These are phyloP conservation scores for Parnassius apollo DNA, from an alignment of 2,888 invertebrate genomes.

Conservation along the genomic window DNA sequence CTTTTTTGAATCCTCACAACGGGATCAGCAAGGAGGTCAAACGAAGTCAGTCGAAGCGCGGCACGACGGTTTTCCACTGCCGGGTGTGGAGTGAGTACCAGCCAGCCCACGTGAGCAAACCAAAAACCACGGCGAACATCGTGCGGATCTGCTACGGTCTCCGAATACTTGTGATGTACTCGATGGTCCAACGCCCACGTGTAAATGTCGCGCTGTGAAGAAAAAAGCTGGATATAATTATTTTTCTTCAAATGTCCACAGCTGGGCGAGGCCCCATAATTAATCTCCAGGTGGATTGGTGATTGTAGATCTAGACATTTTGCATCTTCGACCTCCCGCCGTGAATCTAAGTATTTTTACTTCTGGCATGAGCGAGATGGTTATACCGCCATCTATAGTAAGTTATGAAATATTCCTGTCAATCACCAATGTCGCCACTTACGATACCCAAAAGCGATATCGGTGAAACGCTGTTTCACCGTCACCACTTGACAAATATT, in stretches of 20 bases:
- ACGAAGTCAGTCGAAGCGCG: slow-evolving; percentile 78
- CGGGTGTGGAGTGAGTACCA: slow-evolving; percentile 91
- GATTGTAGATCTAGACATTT: too few relatives aligned
- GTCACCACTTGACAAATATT: too few relatives aligned
- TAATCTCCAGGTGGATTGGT: too few relatives aligned
- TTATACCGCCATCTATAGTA: too few relatives aligned
- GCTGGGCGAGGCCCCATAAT: too few relatives aligned
- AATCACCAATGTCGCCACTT: too few relatives aligned
- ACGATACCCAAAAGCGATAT: too few relatives aligned
- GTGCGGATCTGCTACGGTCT: slow-evolving; percentile 92
- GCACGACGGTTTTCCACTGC: slow-evolving; percentile 85
- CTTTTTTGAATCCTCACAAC: slow-evolving; percentile 89
- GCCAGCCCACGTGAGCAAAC: slow-evolving; percentile 96
- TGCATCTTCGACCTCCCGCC: too few relatives aligned
- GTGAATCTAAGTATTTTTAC: too few relatives aligned
- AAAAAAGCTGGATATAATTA: slow-evolving; percentile 1
- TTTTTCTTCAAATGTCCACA: neutral
- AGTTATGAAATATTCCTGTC: too few relatives aligned
- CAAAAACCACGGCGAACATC: slow-evolving; percentile 92
- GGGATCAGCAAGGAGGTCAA: slow-evolving; percentile 86
- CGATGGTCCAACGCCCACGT: slow-evolving; percentile 94
- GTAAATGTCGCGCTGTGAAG: slow-evolving; percentile 87
- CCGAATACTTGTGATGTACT: slow-evolving; percentile 94
- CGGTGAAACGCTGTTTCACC: too few relatives aligned
- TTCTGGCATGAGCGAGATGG: too few relatives aligned